Evolutionary conservation across 2,888 invertebrate species (phyloP), one percentile per base, ranked within the genome.

Genomic region (Xestia c-nigrum): DNA sequence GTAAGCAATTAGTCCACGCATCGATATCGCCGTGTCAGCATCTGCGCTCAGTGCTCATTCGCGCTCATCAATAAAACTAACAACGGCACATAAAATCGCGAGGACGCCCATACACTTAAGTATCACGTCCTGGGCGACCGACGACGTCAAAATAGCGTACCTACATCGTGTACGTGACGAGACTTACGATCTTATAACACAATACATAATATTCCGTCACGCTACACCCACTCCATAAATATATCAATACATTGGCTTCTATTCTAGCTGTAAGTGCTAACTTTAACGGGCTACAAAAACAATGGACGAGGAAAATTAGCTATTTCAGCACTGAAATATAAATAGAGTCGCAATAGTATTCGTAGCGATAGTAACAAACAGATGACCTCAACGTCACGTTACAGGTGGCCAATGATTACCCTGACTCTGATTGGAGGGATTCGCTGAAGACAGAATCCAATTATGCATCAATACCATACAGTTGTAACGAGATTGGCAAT

Each of bases 1-100:
- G 94, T 94, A 93, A 94, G 94, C 94, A 95, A 95, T 95, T 94
- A 95, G 94, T 95, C 94, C 94, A 94, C 91, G 90, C 90, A 90
- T 92, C 91, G 91, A 92, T 92, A 94, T 89, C 90, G 92, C 92
- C 86, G 87, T 92, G 92, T 94, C 94, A 94, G 94, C 93, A 92
- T 93, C 91, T 91, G 89, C 87, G 89, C 85, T 61, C 43, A 73
- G 85, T 90, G 89, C 85, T 61, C 43, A 73, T 85, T 90, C 78
- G 89, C 85, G 76, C 87, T 83, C 87, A 90, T 90, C 89, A 89
- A 90, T 90, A 90, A 87, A 90, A 84, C 85, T 81, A 88, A 87
- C 87, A 85, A 85, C 89, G 67, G 80, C 81, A 85, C 77, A 85
- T 85, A 86, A 83, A 81, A 81, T 61, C 75, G 74, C 81, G 80